These are phyloP conservation scores for Tineola bisselliella DNA, from an alignment of 2,888 invertebrate genomes.

Conservation along the genomic window DNA sequence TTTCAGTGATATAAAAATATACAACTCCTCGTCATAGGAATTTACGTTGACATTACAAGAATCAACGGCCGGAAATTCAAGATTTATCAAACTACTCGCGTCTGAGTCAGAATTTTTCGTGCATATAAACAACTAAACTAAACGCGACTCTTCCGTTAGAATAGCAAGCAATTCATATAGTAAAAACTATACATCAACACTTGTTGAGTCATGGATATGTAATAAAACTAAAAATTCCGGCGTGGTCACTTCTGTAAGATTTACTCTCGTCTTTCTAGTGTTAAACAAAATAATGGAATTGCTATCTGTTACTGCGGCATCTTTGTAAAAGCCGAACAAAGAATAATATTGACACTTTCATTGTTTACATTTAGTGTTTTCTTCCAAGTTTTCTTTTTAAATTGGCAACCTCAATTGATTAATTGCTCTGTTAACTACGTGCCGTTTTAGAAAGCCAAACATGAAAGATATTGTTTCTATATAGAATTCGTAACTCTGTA, in stretches of 20 bases:
- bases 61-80: neutral
- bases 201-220: no score
- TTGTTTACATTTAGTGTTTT: neutral
- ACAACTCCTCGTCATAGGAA: neutral
- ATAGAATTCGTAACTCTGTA: neutral
- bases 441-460: constrained; percentile 4
- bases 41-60: constrained; percentile 1
- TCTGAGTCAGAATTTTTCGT: constrained; percentile 18
- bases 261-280: no score
- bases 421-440: constrained; percentile 1
- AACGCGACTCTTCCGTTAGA: neutral
- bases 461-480: neutral
- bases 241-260: no score
- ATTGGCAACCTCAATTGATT: constrained; percentile 9
- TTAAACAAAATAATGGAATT: no score
- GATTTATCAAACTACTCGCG: constrained; percentile 47
- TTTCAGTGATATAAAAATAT: no score
- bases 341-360: neutral
- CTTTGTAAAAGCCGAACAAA: no score
- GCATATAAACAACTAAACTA: neutral
- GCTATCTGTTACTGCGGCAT: no score
- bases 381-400: neutral
- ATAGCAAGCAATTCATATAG: neutral
- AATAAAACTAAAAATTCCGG: no score
- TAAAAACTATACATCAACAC: no score